Percentiles rank a stretch among this genome's conserved stretches.
These are phyloP conservation scores for Hydrolagus affinis DNA, from an alignment of 2,113 vertebrate species.

Conservation along the genomic window DNA sequence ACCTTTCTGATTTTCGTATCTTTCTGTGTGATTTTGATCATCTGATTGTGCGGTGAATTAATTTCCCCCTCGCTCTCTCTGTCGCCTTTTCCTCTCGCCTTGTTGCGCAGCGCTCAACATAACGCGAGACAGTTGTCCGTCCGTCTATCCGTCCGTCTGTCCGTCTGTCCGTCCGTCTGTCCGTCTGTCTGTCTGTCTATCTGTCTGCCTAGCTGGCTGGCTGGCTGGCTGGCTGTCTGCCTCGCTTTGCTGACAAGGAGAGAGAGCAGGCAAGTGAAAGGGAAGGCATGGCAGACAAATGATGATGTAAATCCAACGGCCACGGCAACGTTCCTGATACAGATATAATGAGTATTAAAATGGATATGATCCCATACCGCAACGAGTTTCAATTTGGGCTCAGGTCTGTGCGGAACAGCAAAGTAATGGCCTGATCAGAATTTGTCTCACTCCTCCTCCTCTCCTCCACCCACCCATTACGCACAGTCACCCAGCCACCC, in stretches of 20 bases:
- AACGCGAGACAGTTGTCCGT: too few species aligned
- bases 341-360: conserved; percentile 31
- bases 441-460: not conserved
- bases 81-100: not conserved
- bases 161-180: too few species aligned
- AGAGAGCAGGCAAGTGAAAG: not conserved
- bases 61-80: not conserved
- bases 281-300: conserved; percentile 21
- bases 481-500: not conserved
- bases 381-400: conserved; percentile 30
- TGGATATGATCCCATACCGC: conserved; percentile 28
- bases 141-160: too few species aligned
- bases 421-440: not conserved
- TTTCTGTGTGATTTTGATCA: conserved; percentile 9
- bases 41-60: conserved; percentile 18
- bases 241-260: not conserved
- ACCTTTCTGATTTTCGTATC: not conserved
- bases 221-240: not conserved
- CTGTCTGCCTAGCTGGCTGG: not conserved
- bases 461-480: not conserved
- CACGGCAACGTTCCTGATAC: conserved; percentile 18
- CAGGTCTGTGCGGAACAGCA: not conserved
- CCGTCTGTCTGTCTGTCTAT: too few species aligned
- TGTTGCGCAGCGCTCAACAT: not conserved
- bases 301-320: conserved; percentile 30